A percentile compares a stretch with the other conserved stretches of the same genome.
Evolutionary conservation across 1,140 invertebrate genomes (phyloP).

Genomic region (Maniola jurtina): DNA sequence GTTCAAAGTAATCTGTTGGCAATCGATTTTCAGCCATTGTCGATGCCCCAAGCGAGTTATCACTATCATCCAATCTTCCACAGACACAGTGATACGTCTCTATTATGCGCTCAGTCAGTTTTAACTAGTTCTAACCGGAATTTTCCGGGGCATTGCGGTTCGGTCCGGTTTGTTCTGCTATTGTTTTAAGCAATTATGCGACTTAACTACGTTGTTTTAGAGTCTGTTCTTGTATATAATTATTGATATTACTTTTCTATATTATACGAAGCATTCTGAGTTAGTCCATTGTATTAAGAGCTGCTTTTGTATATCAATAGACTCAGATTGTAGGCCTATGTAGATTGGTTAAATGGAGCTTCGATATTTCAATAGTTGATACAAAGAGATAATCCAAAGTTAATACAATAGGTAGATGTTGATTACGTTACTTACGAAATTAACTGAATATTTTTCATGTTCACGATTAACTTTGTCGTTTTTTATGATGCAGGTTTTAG

Average conservation of each 20-base stretch:
- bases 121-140: conserved; percentile 23
- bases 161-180: conserved; percentile 3
- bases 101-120: conserved; percentile 20
- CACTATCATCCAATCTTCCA: conserved; percentile 2
- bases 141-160: conserved; percentile 15
- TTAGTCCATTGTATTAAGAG: not conserved
- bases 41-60: not conserved
- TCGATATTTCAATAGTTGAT: conserved; percentile 1
- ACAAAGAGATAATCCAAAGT: not conserved
- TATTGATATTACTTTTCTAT: not conserved
- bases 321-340: not conserved
- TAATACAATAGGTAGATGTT: not conserved
- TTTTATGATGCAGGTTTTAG: no score
- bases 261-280: not conserved
- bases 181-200: not conserved
- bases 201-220: conserved; percentile 3
- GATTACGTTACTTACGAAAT: not conserved
- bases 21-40: conserved; percentile 3
- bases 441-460: not conserved
- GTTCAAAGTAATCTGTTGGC: not conserved
- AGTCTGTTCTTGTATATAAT: not conserved
- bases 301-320: not conserved
- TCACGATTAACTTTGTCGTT: no score
- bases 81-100: conserved; percentile 8
- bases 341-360: not conserved